Evolutionary conservation across 2,113 vertebrate species (phyloP), one percentile per base, ranked within the genome.

Genomic region (Oreochromis spilurus): DNA sequence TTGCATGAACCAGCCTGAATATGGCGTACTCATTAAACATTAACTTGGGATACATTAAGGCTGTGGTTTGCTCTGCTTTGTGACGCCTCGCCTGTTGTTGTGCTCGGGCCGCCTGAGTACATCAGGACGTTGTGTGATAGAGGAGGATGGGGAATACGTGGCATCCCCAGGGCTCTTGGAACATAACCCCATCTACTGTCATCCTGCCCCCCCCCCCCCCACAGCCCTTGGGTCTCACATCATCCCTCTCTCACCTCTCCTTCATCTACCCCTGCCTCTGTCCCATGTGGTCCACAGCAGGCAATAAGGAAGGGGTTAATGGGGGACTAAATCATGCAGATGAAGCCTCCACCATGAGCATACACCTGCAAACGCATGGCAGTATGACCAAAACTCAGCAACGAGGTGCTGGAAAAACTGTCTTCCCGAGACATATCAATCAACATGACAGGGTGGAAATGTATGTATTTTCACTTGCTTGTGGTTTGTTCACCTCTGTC

Each of bases 11-110:
- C 92, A 50, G 91, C 84, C 85, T 91, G 94, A 94, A 93, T 92
- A 90, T 38, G 90, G 77, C 89, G 78, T 31, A 40, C 89, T 95
- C 94, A 95, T 96, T 93, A 96, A 96, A 95, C 93, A 95, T 96
- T 95, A 95, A 95, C 90, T 86, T 31, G 1, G 84, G 89, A 26
- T 85, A 84, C 95, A 95, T 95, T 95, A 95, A 91, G 82, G 88
- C 88, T 26, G 87, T 9, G 29, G 45, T 52, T 55, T 40, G 52
- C 86, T 36, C 84, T 12, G 82, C 88, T 83, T 81, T 70, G 57
- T 62, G 91, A 79, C 6, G n/a, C 62, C 83, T 58, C 80, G 62
- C 87, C 79, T 72, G 80, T 92, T 87, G 86, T 93, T 87, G 85
- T 85, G 89, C 87, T 91, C 2, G 2, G 48, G 80, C 82, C 5